These are phyloP conservation scores for Seriola dumerili DNA, from an alignment of 2,113 vertebrate genomes.

Conservation along the genomic window DNA sequence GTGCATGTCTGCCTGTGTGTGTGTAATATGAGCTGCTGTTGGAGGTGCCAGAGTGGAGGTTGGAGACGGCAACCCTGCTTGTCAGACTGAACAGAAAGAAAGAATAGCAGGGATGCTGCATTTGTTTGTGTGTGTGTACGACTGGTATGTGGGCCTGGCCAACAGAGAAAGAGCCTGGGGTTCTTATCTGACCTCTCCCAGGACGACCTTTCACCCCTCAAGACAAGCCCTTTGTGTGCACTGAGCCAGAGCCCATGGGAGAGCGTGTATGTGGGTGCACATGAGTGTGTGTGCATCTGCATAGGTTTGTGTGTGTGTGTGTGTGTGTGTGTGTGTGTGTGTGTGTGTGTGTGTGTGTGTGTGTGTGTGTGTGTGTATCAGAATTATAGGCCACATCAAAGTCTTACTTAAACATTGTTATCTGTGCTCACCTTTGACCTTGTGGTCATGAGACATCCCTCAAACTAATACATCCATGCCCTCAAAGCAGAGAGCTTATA, in stretches of 20 bases:
- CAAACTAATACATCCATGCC: conserved; percentile 39
- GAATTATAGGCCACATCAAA: conserved; percentile 87
- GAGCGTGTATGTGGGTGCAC: conserved; percentile 44
- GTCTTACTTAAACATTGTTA: conserved; percentile 86
- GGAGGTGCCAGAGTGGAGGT: conserved; percentile 44
- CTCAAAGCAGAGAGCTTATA: conserved; percentile 23
- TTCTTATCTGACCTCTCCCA: conserved; percentile 81
- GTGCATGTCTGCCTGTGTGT: conserved; percentile 1
- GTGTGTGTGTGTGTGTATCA: conserved; percentile 38
- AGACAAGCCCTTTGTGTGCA: conserved; percentile 79
- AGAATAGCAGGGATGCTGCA: conserved; percentile 54
- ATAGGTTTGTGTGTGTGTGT: conserved; percentile 23
- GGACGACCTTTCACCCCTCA: conserved; percentile 78
- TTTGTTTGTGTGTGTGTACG: conserved; percentile 51
- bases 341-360: conserved; percentile 34
- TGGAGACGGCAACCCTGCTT: conserved; percentile 30
- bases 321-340: no score
- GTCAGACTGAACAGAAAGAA: conserved; percentile 54
- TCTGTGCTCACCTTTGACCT: conserved; percentile 86
- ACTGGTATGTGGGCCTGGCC: conserved; percentile 73
- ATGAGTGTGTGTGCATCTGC: conserved; percentile 26
- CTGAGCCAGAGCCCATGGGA: conserved; percentile 63
- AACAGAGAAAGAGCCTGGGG: conserved; percentile 74
- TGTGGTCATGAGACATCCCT: conserved; percentile 75
- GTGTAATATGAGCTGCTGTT: conserved; percentile 59